Percentiles rank a stretch among this genome's conserved stretches.
phyloP scores from a whole-genome alignment of 2,888 invertebrate species.

The Sinelater perroti region DNA sequence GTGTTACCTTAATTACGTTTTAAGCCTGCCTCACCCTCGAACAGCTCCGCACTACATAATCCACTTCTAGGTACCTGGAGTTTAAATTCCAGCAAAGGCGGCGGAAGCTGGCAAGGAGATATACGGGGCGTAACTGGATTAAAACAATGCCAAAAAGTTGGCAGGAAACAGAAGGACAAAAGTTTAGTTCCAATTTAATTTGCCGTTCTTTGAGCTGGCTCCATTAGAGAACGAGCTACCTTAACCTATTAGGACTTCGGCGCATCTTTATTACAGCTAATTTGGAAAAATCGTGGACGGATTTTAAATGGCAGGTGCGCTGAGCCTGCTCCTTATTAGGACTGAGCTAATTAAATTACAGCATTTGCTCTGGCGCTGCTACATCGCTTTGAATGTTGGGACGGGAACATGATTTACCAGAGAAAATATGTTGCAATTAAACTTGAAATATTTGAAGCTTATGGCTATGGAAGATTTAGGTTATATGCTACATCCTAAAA shows the following conservation, averaged over 20 bases:
- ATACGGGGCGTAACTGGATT: constrained; percentile 9
- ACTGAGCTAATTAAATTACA: constrained; percentile 17
- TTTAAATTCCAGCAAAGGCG: too few relatives aligned
- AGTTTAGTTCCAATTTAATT: constrained; percentile 25
- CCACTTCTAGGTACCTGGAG: too few relatives aligned
- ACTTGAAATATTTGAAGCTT: too few relatives aligned
- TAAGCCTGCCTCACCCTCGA: too few relatives aligned
- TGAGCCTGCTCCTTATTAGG: constrained; percentile 17
- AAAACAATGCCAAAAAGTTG: constrained; percentile 23
- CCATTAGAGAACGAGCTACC: constrained; percentile 16
- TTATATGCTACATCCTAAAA: too few relatives aligned
- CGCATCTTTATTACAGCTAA: constrained; percentile 25
- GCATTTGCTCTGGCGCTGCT: too few relatives aligned
- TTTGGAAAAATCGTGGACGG: constrained; percentile 22
- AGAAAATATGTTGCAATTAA: too few relatives aligned
- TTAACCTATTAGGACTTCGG: constrained; percentile 18
- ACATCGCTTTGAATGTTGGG: too few relatives aligned
- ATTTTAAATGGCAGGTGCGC: constrained; percentile 9
- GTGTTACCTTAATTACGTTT: constrained; percentile 22
- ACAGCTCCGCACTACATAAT: too few relatives aligned
- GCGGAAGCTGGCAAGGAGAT: neutral
- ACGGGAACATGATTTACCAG: too few relatives aligned
- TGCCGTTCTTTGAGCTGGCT: constrained; percentile 5
- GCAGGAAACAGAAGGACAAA: constrained; percentile 15
- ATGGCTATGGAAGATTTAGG: too few relatives aligned